Percentiles rank a stretch among this genome's conserved stretches.
Evolutionary conservation across 64 coral and sea anemone genomes (phyloP).

Genomic region (Dendrophyllia cribrosa): DNA sequence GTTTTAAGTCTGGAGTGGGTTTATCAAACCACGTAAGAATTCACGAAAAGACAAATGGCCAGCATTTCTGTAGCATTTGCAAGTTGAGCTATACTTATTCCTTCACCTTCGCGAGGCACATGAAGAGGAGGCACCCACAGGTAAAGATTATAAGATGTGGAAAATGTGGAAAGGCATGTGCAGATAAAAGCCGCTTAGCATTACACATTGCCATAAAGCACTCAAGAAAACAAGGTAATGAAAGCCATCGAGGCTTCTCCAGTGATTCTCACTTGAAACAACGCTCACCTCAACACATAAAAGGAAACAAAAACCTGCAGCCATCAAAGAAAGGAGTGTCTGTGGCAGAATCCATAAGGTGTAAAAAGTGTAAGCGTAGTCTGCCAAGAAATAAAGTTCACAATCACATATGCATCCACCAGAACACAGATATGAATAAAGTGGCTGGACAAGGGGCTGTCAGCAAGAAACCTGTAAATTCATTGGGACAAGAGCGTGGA

Average conservation of each 20-base stretch:
- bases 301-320: not conserved
- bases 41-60: not conserved
- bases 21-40: slow-evolving; percentile 12
- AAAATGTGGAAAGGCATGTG: not conserved
- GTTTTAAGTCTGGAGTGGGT: not conserved
- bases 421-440: not conserved
- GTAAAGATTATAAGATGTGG: slow-evolving; percentile 18
- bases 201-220: slow-evolving; percentile 1
- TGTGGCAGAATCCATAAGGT: not conserved
- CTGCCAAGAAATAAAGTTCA: not conserved
- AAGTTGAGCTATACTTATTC: not conserved
- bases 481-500: not conserved
- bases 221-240: not conserved
- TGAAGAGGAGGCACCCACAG: not conserved
- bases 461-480: not conserved
- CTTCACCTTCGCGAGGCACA: not conserved
- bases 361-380: not conserved
- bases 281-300: not conserved
- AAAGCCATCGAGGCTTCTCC: not conserved
- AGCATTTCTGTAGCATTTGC: not conserved
- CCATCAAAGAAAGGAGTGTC: not conserved
- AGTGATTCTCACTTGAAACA: not conserved
- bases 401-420: not conserved
- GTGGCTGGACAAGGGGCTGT: not conserved
- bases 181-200: slow-evolving; percentile 1